Conservation (phyloP, 2,797 vertebrate genomes). For the Cuculus canorus region DNA sequence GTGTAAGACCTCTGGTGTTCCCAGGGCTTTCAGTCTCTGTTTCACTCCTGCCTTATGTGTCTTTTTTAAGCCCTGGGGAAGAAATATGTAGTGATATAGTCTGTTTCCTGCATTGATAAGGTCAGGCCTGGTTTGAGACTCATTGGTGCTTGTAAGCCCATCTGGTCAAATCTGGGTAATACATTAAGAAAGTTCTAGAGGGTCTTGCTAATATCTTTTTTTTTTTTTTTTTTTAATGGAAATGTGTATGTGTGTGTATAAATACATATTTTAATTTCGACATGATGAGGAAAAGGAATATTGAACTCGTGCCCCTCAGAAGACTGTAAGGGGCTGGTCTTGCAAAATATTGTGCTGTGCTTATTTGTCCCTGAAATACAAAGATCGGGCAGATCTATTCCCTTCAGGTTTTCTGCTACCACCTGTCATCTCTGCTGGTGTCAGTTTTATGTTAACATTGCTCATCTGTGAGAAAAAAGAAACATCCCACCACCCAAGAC, state of each 20-base stretch:
- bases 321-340: background rate
- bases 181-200: background rate
- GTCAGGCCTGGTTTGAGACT: background rate
- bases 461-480: background rate
- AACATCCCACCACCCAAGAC: accelerated
- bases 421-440: background rate
- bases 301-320: background rate
- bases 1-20: background rate
- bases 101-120: background rate
- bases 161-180: background rate
- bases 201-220: too few relatives aligned
- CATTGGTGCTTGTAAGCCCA: background rate
- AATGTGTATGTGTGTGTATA: background rate
- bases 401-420: background rate
- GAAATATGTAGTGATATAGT: background rate
- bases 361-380: background rate
- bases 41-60: background rate
- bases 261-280: background rate
- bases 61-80: background rate
- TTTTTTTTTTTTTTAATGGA: too few relatives aligned
- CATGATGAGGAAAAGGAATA: background rate
- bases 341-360: background rate
- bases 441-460: background rate
- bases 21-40: background rate
- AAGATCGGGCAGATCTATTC: background rate